These are phyloP conservation scores for Megalopta genalis DNA, from an alignment of 1,140 invertebrate species.

Conservation along the genomic window DNA sequence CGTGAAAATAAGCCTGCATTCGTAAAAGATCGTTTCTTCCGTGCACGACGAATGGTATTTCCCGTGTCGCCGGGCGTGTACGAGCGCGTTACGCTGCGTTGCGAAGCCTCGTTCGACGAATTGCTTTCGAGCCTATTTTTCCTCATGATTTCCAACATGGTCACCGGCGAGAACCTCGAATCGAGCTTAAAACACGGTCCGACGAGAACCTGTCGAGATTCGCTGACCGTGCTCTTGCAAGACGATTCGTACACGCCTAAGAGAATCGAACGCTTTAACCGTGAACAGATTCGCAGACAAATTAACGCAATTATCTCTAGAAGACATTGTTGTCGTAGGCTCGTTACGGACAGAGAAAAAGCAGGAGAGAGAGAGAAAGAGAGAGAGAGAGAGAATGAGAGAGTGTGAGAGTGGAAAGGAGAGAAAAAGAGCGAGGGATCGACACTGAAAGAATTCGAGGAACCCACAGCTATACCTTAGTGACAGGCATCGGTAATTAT, in stretches of 20 bases:
- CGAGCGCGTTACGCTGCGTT: neutral
- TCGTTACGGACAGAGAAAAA: no score
- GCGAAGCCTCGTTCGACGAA: neutral
- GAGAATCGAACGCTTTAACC: neutral
- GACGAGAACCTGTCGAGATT: neutral
- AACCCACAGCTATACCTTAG: conserved; percentile 8
- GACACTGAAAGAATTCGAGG: neutral
- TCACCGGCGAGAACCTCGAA: neutral
- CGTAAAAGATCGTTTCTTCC: no score
- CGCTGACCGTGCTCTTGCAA: neutral
- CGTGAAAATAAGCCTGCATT: neutral
- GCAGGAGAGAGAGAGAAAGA: no score
- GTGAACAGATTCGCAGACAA: neutral
- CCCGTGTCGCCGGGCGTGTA: conserved; percentile 11
- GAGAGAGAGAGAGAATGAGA: no score
- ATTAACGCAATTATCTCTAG: neutral
- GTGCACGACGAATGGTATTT: neutral
- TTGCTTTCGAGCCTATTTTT: neutral
- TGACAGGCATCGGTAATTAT: neutral
- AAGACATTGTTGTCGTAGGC: neutral
- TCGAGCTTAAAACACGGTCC: neutral
- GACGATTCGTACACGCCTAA: conserved; percentile 18
- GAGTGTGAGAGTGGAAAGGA: neutral
- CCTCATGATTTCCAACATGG: neutral
- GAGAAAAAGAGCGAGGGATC: neutral